Percentiles rank a stretch among this genome's conserved stretches.
Conservation (phyloP, 2,888 invertebrate genomes). For the Holacanthella duospinosa region DNA sequence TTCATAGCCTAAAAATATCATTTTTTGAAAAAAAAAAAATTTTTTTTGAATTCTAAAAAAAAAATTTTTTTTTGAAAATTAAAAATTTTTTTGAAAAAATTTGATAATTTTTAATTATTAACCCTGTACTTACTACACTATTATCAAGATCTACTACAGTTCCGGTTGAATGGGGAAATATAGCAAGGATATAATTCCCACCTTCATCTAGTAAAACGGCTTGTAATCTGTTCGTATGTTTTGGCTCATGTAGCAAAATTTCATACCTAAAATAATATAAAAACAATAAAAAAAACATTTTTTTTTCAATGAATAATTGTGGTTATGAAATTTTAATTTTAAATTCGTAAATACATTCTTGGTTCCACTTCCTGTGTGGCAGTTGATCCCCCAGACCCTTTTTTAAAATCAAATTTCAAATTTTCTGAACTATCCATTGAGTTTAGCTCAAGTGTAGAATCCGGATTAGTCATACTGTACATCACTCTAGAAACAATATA, state of each 20-base stretch:
- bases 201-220: not conserved
- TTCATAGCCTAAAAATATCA: not conserved
- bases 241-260: not conserved
- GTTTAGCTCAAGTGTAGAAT: not conserved
- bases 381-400: too few species aligned
- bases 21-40: not conserved
- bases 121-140: not conserved
- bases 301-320: not conserved
- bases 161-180: conserved; percentile 2
- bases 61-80: too few species aligned
- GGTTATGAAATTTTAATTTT: too few species aligned
- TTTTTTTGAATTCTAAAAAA: not conserved
- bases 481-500: not conserved
- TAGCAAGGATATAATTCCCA: conserved; percentile 2
- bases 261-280: not conserved
- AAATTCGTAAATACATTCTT: not conserved
- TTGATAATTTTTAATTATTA: not conserved
- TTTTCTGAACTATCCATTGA: not conserved
- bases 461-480: not conserved
- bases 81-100: too few species aligned
- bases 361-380: not conserved
- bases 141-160: not conserved
- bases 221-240: not conserved
- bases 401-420: not conserved
- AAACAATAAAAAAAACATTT: not conserved